Conservation (phyloP, 2,797 vertebrate species). For the Eremophila alpestris region DNA sequence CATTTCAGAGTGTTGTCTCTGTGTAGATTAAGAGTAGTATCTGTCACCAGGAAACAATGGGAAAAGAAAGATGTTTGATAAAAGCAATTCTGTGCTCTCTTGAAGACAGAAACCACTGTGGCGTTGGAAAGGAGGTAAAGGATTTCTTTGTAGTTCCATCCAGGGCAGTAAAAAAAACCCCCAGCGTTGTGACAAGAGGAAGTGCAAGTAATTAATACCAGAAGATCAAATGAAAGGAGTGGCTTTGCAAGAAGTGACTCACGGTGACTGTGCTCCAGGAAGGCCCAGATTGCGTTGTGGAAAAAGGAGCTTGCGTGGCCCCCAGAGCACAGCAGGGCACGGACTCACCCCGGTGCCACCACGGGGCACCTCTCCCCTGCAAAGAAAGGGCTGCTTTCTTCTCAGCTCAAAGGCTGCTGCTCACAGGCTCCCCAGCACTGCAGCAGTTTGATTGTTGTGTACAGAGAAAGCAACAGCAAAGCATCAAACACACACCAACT, state of each 20-base stretch:
- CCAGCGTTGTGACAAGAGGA: background rate
- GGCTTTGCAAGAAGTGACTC: background rate
- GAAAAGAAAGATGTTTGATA: conserved; percentile 16
- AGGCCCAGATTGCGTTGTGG: background rate
- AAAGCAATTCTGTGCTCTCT: background rate
- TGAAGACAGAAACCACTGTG: background rate
- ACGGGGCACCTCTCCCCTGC: background rate
- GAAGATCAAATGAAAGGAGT: conserved; percentile 29
- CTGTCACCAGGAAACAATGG: conserved; percentile 55
- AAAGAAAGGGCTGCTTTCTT: conserved; percentile 4
- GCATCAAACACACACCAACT: background rate
- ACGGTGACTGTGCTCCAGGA: background rate
- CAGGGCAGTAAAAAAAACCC: background rate
- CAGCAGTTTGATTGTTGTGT: background rate
- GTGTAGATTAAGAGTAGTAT: conserved; percentile 35
- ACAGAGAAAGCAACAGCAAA: background rate
- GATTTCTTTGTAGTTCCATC: background rate
- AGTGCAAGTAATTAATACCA: conserved; percentile 22
- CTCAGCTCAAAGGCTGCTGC: conserved; percentile 30
- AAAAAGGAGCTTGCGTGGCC: background rate
- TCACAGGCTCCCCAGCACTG: background rate
- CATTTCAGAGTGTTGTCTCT: conserved; percentile 25
- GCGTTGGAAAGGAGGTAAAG: background rate
- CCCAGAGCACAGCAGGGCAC: background rate
- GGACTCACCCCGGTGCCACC: background rate